Evolutionary conservation across 2,797 vertebrate genomes (phyloP).

Genomic region (Linurgus olivaceus): DNA sequence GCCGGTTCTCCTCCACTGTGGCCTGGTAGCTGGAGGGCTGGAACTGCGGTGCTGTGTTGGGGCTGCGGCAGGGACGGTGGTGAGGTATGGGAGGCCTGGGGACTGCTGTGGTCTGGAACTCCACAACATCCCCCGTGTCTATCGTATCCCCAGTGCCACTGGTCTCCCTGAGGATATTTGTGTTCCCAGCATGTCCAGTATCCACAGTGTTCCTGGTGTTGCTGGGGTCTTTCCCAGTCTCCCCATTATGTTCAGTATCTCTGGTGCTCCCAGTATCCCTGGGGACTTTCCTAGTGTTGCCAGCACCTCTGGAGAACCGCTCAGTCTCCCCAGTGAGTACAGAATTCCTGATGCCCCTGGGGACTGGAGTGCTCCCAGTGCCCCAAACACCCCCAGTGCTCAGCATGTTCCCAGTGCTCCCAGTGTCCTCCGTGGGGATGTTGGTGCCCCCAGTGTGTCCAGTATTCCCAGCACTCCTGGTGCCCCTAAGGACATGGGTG

Average conservation of each 20-base stretch:
- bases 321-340: background rate
- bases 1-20: conserved; percentile 87
- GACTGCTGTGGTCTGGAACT: background rate
- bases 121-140: background rate
- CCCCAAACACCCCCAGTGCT: background rate
- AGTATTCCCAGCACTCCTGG: background rate
- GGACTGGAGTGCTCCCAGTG: too few relatives aligned
- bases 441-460: background rate
- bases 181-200: background rate
- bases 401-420: background rate
- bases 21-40: conserved; percentile 96
- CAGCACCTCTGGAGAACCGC: background rate
- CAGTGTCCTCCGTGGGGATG: rapidly evolving
- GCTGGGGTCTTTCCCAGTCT: background rate
- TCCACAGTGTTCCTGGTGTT: background rate
- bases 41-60: conserved; percentile 90
- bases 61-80: conserved; percentile 72
- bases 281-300: background rate
- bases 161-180: background rate
- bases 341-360: background rate
- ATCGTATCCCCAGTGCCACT: background rate
- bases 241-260: background rate
- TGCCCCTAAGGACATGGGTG: background rate
- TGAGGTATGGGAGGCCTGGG: background rate
- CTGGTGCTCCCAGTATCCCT: background rate